Conservation (phyloP, 2,113 vertebrate genomes). For the Misgurnus mizolepis region DNA sequence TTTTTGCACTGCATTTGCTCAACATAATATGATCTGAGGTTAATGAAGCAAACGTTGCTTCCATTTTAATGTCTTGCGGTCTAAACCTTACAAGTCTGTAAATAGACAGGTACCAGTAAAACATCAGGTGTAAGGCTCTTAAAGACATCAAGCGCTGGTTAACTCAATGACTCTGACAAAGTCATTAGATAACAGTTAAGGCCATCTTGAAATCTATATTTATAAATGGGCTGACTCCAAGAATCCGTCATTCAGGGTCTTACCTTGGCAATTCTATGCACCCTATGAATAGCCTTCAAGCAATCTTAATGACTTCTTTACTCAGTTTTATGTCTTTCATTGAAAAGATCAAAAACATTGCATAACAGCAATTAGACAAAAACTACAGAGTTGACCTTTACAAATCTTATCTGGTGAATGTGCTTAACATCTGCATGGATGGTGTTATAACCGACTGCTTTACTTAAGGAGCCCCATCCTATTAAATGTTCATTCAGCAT, state of each 20-base stretch:
- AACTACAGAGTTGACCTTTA: not conserved
- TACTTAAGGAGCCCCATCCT: slow-evolving; percentile 17
- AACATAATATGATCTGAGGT: not conserved
- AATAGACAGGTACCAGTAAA: slow-evolving; percentile 14
- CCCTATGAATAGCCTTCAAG: too few relatives aligned
- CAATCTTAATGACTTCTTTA: not conserved
- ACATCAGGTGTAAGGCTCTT: slow-evolving; percentile 7
- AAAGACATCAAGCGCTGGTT: not conserved
- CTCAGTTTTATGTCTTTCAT: not conserved
- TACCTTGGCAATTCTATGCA: not conserved
- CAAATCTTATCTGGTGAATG: slow-evolving; percentile 16
- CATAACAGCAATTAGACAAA: not conserved
- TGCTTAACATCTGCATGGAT: slow-evolving; percentile 38
- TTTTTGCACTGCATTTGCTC: slow-evolving; percentile 19
- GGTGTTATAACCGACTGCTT: slow-evolving; percentile 27
- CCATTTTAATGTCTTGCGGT: not conserved
- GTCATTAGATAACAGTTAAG: slow-evolving; percentile 33
- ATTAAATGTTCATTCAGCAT: slow-evolving; percentile 38
- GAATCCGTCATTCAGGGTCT: not conserved
- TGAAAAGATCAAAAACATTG: not conserved
- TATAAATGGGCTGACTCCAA: slow-evolving; percentile 18
- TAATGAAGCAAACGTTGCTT: slow-evolving; percentile 2
- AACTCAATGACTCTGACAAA: slow-evolving; percentile 15
- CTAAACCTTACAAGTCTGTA: not conserved
- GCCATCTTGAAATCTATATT: slow-evolving; percentile 36